Evolutionary conservation across 2,888 invertebrate genomes (phyloP), one percentile per base, ranked within the genome.

Genomic region (Stenoptilia bipunctidactyla): DNA sequence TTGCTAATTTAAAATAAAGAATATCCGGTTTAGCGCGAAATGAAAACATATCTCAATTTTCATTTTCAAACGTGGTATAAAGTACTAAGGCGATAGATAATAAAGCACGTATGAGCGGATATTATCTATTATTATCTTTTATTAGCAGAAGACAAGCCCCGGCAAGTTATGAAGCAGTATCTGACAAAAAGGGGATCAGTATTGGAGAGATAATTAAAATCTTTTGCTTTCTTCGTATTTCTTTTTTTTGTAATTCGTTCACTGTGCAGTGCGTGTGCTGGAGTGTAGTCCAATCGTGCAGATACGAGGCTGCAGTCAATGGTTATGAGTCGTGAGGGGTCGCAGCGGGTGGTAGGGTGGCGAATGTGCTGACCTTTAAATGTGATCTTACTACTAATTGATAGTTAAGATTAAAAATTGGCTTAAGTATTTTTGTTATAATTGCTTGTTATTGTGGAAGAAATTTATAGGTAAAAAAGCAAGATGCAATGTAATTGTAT

Each of bases 211-310:
- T 67, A 68, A 68, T 70, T 66, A 68, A 73, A 74, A 71, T 72
- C 64, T 67, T 66, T 20, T 58, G 55, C 62, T 58, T 60, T 63
- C 63, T 66, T 66, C n/a, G n/a, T n/a, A n/a, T n/a, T n/a, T n/a
- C n/a, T 67, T 71, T 66, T 65, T 75, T 54, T 70, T 71, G 61
- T 71, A 76, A 77, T 73, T 71, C 70, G 65, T 67, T 68, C 63
- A 63, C 61, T 58, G 67, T 68, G 64, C 68, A 69, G 58, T 73
- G 70, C 71, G 69, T 75, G 62, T 53, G 58, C 50, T 49, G 56
- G 55, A 61, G 63, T 63, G 61, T 55, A 63, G 66, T 66, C 52
- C 59, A 56, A 66, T 65, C 66, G 67, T 66, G 58, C 52, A 49
- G 53, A 54, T 58, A 64, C 5, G 9, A 10, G 30, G n/a, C 30